Evolutionary conservation across 2,888 invertebrate genomes (phyloP), one percentile per base, ranked within the genome.

Genomic region (Drosophila neoperkinsi): DNA sequence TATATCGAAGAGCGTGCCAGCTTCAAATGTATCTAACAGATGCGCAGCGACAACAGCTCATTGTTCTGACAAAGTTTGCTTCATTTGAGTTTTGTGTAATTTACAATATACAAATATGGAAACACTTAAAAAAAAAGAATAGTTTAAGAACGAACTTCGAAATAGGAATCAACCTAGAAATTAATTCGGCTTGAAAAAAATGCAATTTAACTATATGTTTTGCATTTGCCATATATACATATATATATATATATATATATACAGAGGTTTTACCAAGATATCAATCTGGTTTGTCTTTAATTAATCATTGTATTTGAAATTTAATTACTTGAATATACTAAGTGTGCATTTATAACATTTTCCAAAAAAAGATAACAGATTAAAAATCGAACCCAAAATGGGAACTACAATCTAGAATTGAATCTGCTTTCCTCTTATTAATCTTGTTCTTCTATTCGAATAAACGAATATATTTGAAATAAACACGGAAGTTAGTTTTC

Each of bases 11-110:
- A 55, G 73, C 61, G 67, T 30, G 66, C 51, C 64, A 50, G 55
- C 41, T 34, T 49, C 62, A 60, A 66, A 68, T 72, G 77, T 88
- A 77, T 88, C 81, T 62, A 71, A 68, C 79, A 82, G 84, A 76
- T 79, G 71, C 81, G 67, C 60, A 56, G 57, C 72, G 62, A 68
- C 59, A 66, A 64, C 60, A 71, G 58, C 57, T 50, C 55, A 67
- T 57, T 46, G 34, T 46, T 46, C 46, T 46, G 46, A 46, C 56
- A 64, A 51, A 30, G 21, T 41, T 61, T 55, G 33, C 46, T 55
- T 51, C 38, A 21, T 38, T n/a, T 34, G 51, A 46, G 46, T 7
- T 25, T 46, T 50, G 49, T 67, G 59, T 36, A 51, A 31, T 41
- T 51, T 41, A 38, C 28, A 57, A 64, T 31, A 28, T 38, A 36